Evolutionary conservation across 2,888 invertebrate species (phyloP).

Genomic region (Helobdella robusta): DNA sequence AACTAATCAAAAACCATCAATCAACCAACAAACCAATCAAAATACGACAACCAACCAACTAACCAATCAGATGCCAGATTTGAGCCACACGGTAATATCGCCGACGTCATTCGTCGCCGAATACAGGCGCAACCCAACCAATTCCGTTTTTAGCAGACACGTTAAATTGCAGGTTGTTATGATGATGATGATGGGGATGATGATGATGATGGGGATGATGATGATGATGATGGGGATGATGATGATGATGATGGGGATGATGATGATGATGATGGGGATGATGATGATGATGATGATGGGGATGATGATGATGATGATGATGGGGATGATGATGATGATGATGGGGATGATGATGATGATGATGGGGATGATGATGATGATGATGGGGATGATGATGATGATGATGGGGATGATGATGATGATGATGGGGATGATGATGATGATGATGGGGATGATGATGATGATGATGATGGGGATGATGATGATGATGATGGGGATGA

Average conservation of each 20-base stretch:
- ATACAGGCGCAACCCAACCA: constrained; percentile 75
- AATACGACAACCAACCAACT: neutral
- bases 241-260: constrained; percentile 9
- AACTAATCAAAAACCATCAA: no score
- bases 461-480: neutral
- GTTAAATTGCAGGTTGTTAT: constrained; percentile 71
- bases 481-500: neutral
- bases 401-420: neutral
- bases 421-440: neutral
- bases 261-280: neutral
- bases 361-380: constrained; percentile 9
- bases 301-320: neutral
- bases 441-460: neutral
- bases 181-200: constrained; percentile 35
- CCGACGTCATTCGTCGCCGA: constrained; percentile 96
- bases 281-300: neutral
- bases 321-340: neutral
- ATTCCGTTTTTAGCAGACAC: constrained; percentile 90
- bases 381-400: constrained; percentile 3
- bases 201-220: neutral
- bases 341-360: neutral
- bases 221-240: neutral
- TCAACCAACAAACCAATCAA: no score
- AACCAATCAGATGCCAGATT: constrained; percentile 46
- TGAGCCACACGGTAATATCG: constrained; percentile 82